Conservation (phyloP, 1,140 invertebrate genomes). For the Thaumetopoea pityocampa region DNA sequence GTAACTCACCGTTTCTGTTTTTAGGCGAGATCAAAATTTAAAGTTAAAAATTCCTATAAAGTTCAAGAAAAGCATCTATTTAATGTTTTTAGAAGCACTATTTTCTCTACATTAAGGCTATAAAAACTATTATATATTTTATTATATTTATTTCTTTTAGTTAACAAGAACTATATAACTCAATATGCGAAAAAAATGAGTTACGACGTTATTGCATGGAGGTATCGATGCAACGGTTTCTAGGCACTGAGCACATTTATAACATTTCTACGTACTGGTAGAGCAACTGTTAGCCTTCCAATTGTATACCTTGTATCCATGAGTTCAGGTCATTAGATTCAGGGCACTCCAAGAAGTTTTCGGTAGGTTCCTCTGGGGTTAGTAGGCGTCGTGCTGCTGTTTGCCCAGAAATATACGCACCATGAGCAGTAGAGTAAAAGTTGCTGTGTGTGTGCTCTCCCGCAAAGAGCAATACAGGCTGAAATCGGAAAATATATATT, state of each 20-base stretch:
- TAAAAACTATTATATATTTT: too few species aligned
- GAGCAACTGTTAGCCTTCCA: slow-evolving; percentile 41
- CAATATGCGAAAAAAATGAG: too few species aligned
- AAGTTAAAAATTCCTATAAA: too few species aligned
- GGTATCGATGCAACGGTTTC: too few species aligned
- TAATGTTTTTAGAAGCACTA: too few species aligned
- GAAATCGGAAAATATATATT: slow-evolving; percentile 25
- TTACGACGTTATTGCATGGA: too few species aligned
- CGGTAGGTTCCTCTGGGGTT: slow-evolving; percentile 76
- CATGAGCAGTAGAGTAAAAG: slow-evolving; percentile 96
- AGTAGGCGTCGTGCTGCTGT: slow-evolving; percentile 87
- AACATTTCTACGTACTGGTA: slow-evolving; percentile 5
- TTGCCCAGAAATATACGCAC: slow-evolving; percentile 92
- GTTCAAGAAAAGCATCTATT: too few species aligned
- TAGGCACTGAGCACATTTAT: slow-evolving; percentile 8
- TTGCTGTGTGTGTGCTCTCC: slow-evolving; percentile 96
- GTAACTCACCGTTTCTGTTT: too few species aligned
- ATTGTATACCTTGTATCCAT: slow-evolving; percentile 86
- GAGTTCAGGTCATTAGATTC: slow-evolving; percentile 87
- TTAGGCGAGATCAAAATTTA: too few species aligned
- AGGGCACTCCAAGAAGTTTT: slow-evolving; percentile 80
- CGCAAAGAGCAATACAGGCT: slow-evolving; percentile 92
- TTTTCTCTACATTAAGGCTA: too few species aligned
- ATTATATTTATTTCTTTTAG: too few species aligned
- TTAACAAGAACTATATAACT: too few species aligned